phyloP scores from a whole-genome alignment of 2,113 vertebrate species.

The Ptilorrhoa leucosticta region DNA sequence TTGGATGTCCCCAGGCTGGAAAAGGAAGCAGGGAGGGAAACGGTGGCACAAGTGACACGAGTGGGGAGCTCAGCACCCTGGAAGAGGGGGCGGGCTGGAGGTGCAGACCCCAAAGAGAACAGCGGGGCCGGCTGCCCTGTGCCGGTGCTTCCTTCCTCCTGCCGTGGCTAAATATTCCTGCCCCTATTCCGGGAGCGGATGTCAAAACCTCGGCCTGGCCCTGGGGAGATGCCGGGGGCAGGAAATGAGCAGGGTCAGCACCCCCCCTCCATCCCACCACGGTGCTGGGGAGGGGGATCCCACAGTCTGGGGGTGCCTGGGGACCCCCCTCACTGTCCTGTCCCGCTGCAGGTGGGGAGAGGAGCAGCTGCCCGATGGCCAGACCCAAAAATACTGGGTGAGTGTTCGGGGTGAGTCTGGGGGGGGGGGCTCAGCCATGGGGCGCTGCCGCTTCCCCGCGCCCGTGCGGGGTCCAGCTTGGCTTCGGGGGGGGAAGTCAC shows the following conservation, averaged over 20 bases:
- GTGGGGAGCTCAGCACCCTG: background rate
- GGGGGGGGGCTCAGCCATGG: accelerated
- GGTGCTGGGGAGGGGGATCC: background rate
- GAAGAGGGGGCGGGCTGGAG: accelerated
- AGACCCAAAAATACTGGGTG: slow-evolving; percentile 90
- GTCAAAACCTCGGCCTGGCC: background rate
- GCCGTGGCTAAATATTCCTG: background rate
- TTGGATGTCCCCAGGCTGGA: background rate
- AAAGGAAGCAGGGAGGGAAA: background rate
- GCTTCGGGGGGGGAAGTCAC: background rate
- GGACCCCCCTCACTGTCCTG: background rate
- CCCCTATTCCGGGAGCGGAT: background rate
- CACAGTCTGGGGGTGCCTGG: accelerated
- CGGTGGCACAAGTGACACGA: background rate
- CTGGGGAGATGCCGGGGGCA: background rate
- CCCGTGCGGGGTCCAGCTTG: accelerated
- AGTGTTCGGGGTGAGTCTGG: background rate
- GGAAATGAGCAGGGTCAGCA: background rate
- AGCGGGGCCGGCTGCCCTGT: background rate
- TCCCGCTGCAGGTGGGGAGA: slow-evolving; percentile 86
- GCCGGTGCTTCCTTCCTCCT: background rate
- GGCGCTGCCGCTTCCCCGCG: accelerated
- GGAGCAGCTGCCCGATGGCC: slow-evolving; percentile 77
- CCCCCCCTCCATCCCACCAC: accelerated
- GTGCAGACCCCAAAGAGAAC: background rate